Conservation (phyloP, 2,888 invertebrate species). For the Latrodectus elegans region DNA sequence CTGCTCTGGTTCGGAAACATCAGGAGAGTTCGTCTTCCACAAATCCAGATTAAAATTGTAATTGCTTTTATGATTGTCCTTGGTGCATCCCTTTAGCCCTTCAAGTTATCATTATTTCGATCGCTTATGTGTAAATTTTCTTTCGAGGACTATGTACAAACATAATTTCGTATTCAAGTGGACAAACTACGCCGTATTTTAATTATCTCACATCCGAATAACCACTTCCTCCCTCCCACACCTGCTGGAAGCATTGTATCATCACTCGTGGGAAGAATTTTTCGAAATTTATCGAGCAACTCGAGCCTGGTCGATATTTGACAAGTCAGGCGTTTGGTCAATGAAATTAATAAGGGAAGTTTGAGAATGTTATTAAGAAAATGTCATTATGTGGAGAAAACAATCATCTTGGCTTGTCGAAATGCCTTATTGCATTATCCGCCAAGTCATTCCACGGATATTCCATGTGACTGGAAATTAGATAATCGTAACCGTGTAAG, state of each 20-base stretch:
- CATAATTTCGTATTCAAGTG: constrained; percentile 14
- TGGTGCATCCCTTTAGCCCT: not conserved
- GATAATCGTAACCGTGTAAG: too few species aligned
- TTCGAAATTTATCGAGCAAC: not conserved
- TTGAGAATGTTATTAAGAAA: too few species aligned
- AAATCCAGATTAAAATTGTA: not conserved
- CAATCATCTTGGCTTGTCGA: too few species aligned
- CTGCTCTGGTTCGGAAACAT: too few species aligned
- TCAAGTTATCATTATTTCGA: constrained; percentile 30
- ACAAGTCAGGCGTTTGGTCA: not conserved
- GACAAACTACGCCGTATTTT: constrained; percentile 16
- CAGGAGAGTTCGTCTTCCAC: not conserved
- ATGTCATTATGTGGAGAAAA: too few species aligned
- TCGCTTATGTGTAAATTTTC: constrained; percentile 8
- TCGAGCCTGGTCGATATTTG: not conserved
- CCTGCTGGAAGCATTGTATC: not conserved
- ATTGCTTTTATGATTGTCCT: not conserved
- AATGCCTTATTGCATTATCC: too few species aligned
- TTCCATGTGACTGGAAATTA: too few species aligned
- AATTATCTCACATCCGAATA: constrained; percentile 40
- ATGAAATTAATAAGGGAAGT: not conserved
- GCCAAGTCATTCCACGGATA: too few species aligned
- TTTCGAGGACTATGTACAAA: constrained; percentile 2
- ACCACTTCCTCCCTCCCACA: not conserved
- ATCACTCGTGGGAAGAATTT: constrained; percentile 5